phyloP scores from a whole-genome alignment of 2,797 vertebrate species.

The Chelidonichthys spinosus region DNA sequence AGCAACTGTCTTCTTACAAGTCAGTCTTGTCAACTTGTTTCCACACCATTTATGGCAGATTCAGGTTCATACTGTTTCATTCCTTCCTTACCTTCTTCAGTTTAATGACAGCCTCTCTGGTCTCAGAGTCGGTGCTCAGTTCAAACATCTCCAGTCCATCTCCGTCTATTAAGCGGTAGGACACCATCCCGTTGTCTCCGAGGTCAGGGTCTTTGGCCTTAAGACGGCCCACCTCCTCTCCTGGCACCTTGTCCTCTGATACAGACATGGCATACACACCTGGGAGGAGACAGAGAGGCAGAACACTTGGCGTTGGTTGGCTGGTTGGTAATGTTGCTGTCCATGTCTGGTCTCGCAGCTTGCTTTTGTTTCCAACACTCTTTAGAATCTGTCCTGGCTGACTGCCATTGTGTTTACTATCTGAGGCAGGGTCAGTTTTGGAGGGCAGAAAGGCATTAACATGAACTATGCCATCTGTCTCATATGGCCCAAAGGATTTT shows the following conservation, averaged over 20 bases:
- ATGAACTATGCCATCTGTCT: conserved; percentile 73
- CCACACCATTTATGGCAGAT: too few relatives aligned
- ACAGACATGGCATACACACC: conserved; percentile 93
- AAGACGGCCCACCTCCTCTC: conserved; percentile 85
- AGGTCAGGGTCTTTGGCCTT: conserved; percentile 97
- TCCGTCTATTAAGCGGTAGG: conserved; percentile 92
- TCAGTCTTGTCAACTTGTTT: too few relatives aligned
- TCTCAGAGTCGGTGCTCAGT: conserved; percentile 93
- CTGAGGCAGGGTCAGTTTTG: conserved; percentile 62
- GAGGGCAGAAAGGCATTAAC: conserved; percentile 67
- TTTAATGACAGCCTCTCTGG: conserved; percentile 95
- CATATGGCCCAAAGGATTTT: conserved; percentile 56
- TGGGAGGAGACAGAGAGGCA: conserved; percentile 48
- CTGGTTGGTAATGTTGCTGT: conserved; percentile 12
- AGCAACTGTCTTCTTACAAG: too few relatives aligned
- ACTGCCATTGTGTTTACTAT: conserved; percentile 67
- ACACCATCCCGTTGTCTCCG: conserved; percentile 94
- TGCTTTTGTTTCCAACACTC: conserved; percentile 41
- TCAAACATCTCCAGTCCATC: conserved; percentile 93
- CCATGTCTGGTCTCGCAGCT: conserved; percentile 18
- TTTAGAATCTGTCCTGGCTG: conserved; percentile 46
- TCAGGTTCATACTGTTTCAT: background rate
- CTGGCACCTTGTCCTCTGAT: conserved; percentile 88
- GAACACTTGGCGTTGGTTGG: background rate
- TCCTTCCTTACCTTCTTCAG: conserved; percentile 90